These are phyloP conservation scores for Pelochelys cantorii DNA, from an alignment of 2,797 vertebrate species.

Conservation along the genomic window DNA sequence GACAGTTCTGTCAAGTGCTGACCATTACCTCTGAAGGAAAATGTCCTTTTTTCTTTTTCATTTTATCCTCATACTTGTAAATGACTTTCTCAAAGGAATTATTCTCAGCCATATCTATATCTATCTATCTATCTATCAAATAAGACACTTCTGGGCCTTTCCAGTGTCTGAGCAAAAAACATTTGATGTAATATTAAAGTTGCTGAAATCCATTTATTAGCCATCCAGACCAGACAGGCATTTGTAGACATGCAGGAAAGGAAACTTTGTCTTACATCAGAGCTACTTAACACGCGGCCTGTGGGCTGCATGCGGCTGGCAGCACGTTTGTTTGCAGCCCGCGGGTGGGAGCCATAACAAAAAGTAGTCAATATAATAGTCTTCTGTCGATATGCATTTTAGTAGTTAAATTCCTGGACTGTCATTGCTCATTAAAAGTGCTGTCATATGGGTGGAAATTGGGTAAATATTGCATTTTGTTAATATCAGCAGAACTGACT, in stretches of 20 bases:
- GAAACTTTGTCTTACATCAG: background rate
- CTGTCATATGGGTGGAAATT: too few species aligned
- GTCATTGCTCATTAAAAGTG: too few species aligned
- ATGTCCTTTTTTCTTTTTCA: background rate
- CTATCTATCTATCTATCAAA: background rate
- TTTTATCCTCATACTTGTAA: constrained; percentile 11
- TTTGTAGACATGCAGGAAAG: background rate
- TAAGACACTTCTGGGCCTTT: background rate
- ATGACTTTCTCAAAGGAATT: background rate
- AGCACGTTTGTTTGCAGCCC: too few species aligned
- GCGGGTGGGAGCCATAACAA: too few species aligned
- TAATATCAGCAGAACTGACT: too few species aligned
- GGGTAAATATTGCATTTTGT: too few species aligned
- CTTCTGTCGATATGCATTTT: too few species aligned
- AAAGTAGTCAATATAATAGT: too few species aligned
- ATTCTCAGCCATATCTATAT: background rate
- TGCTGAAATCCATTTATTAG: background rate
- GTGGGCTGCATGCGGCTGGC: too few species aligned
- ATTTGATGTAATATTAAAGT: background rate
- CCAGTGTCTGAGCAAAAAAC: background rate
- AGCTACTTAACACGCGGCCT: too few species aligned
- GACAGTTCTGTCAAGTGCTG: constrained; percentile 26
- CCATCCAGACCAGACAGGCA: background rate
- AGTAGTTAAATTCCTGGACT: too few species aligned
- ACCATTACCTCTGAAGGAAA: background rate